Conservation (phyloP, 2,113 vertebrate genomes). For the Misgurnus anguillicaudatus region DNA sequence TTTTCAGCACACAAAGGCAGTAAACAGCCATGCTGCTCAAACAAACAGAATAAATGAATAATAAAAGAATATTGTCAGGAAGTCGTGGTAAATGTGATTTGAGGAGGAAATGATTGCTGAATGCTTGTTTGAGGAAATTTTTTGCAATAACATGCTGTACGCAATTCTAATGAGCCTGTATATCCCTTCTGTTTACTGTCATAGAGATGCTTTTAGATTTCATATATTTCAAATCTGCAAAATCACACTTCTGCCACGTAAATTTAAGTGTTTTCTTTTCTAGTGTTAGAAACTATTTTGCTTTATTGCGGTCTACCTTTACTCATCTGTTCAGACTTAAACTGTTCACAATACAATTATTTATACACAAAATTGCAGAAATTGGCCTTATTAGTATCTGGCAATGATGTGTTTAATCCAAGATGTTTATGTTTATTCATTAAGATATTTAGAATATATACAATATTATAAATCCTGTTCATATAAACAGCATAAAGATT, state of each 20-base stretch:
- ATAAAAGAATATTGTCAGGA: slow-evolving; percentile 19
- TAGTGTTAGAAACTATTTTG: not conserved
- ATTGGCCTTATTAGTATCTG: too few relatives aligned
- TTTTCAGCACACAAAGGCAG: slow-evolving; percentile 47
- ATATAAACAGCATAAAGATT: too few relatives aligned
- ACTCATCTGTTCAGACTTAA: not conserved
- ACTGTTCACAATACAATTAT: slow-evolving; percentile 37
- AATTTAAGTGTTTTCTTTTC: not conserved
- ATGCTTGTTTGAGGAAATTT: not conserved
- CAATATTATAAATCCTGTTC: too few relatives aligned
- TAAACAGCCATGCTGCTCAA: slow-evolving; percentile 27
- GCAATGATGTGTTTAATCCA: too few relatives aligned
- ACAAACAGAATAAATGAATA: slow-evolving; percentile 34
- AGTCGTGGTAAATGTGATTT: slow-evolving; percentile 41
- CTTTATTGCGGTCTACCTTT: not conserved
- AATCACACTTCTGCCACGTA: slow-evolving; percentile 8
- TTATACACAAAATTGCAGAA: slow-evolving; percentile 9
- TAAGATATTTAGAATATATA: too few relatives aligned
- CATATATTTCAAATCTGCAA: not conserved
- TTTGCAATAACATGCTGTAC: not conserved
- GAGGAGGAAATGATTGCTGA: slow-evolving; percentile 32
- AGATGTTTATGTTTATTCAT: too few relatives aligned
- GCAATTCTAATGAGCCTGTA: not conserved
- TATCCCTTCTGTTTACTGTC: slow-evolving; percentile 2
- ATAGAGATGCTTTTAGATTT: slow-evolving; percentile 16